Evolutionary conservation across 2,113 vertebrate species (phyloP).

Genomic region (Mormoops blainvillei): DNA sequence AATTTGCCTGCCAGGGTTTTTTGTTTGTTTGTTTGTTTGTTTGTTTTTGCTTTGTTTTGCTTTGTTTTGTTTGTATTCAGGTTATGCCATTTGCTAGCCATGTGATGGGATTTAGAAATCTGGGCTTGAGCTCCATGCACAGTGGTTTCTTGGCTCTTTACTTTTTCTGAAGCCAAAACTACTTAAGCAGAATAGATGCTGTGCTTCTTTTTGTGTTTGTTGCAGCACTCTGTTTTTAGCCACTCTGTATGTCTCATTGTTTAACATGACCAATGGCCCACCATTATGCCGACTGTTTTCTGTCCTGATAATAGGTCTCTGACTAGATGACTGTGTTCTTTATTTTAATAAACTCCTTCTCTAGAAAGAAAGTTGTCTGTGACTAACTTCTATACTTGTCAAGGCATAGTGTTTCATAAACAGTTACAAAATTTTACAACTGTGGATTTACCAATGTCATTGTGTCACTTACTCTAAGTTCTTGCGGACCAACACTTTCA

Average conservation of each 20-base stretch:
- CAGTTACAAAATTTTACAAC: background rate
- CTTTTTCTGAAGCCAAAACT: background rate
- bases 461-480: background rate
- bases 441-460: background rate
- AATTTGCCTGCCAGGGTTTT: background rate
- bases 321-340: background rate
- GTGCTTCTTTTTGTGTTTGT: constrained; percentile 3
- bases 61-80: background rate
- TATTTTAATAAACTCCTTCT: constrained; percentile 7
- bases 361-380: background rate
- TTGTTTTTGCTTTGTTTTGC: too few relatives aligned
- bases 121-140: background rate
- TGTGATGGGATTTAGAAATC: background rate
- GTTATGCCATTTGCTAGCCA: background rate
- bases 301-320: background rate
- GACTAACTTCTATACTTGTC: background rate
- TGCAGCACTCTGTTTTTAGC: background rate
- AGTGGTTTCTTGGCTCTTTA: background rate
- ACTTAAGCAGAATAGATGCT: background rate
- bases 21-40: too few relatives aligned
- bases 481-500: background rate
- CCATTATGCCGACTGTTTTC: background rate
- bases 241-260: background rate
- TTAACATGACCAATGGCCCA: background rate
- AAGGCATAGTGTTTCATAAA: background rate